Evolutionary conservation across 1,140 invertebrate species (phyloP), one percentile per base, ranked within the genome.

Genomic region (Ostrea edulis): DNA sequence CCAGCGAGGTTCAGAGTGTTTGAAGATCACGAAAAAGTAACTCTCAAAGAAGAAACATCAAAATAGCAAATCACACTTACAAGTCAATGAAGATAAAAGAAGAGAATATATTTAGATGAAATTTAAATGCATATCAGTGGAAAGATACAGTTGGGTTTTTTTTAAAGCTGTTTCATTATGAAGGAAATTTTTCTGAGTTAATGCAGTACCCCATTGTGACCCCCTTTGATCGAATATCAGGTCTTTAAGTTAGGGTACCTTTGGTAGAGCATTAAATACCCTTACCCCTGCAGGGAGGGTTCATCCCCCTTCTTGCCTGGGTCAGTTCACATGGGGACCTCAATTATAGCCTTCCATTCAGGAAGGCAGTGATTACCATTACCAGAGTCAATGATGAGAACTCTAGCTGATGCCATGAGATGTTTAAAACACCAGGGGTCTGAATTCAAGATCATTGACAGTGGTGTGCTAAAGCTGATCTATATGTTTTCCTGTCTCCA

Each of bases 241-340:
- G 29, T 77, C 22, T 35, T 77, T 14, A 77, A 77, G 68, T 29
- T 77, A 77, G 17, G 68, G 22, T 77, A 77, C 68, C 14, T 77
- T 77, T 77, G 68, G 68, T 77, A 25, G 29, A 77, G 25, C 68
- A 9, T 77, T 77, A 77, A 77, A 29, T 77, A 77, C 68, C 68
- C 68, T n/a, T 25, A 8, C 22, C 68, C 68, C 68, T 25, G 22
- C 22, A 11, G 8, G 68, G 68, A 25, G 25, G 29, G 25, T 11
- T 35, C 68, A 22, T 25, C 68, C 68, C 68, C 9, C 29, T 35
- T 77, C 29, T 77, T 35, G 68, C 68, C 25, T 77, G 68, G 68
- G 68, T 77, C 68, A 77, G 68, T 77, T 77, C 68, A 77, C 68
- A 77, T 29, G 22, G 68, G 68, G 68, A 77, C 68, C 68, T 77